phyloP scores from a whole-genome alignment of 2,113 vertebrate genomes.

The Tenebrosternarchus preto region DNA sequence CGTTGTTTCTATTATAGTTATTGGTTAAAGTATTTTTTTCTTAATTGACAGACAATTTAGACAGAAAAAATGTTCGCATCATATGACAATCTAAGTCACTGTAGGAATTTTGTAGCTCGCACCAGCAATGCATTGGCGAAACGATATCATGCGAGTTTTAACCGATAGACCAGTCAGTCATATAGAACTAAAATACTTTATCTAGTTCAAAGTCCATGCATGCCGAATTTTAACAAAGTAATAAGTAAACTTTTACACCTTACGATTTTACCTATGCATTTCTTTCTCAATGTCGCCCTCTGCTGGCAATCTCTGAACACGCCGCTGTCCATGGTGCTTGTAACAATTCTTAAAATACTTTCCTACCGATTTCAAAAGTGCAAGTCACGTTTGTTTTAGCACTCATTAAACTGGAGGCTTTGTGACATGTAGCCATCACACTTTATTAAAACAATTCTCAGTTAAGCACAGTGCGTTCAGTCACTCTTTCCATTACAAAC shows the following conservation, averaged over 20 bases:
- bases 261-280: not conserved
- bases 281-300: constrained; percentile 60
- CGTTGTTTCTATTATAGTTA: too few species aligned
- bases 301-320: constrained; percentile 48
- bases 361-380: not conserved
- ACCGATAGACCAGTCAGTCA: too few species aligned
- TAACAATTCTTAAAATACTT: not conserved
- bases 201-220: not conserved
- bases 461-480: not conserved
- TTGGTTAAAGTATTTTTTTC: too few species aligned
- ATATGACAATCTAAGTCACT: too few species aligned
- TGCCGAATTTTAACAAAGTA: not conserved
- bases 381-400: constrained; percentile 3
- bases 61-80: too few species aligned
- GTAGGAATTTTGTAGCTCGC: too few species aligned
- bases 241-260: not conserved
- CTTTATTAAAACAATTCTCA: constrained; percentile 16
- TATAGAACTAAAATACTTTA: not conserved
- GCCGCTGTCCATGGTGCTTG: constrained; percentile 52
- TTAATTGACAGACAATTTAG: too few species aligned
- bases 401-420: not conserved
- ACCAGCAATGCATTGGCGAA: too few species aligned
- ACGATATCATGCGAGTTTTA: too few species aligned
- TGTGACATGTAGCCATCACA: not conserved
- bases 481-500: not conserved